Evolutionary conservation across 2,888 invertebrate species (phyloP).

Genomic region (Drosophila infuscata): DNA sequence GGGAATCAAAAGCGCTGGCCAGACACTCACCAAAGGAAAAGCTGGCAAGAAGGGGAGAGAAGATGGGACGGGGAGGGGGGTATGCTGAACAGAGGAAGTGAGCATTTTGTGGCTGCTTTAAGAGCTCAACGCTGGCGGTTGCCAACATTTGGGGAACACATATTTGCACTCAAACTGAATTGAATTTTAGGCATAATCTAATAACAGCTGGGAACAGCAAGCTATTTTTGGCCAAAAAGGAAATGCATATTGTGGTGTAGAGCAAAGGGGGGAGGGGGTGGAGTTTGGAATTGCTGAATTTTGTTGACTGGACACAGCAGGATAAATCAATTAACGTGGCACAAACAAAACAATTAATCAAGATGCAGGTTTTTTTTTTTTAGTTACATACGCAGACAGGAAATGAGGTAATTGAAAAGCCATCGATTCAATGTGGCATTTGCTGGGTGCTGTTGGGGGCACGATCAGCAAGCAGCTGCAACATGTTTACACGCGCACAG

Average conservation of each 20-base stretch:
- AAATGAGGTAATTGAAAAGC: conserved; percentile 74
- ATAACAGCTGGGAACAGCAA: conserved; percentile 57
- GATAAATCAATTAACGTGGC: conserved; percentile 75
- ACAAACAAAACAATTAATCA: conserved; percentile 77
- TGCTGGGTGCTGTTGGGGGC: background rate
- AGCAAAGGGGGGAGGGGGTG: background rate
- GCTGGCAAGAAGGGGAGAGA: background rate
- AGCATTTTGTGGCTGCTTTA: conserved; percentile 43
- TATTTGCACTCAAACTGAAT: conserved; percentile 79
- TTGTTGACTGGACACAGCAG: conserved; percentile 49
- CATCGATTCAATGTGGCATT: conserved; percentile 52
- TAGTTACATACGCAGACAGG: conserved; percentile 47
- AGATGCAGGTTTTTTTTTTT: conserved; percentile 58
- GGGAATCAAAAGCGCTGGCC: conserved; percentile 51
- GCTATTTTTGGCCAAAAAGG: conserved; percentile 35
- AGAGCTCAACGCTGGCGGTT: conserved; percentile 22
- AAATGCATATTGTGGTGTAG: conserved; percentile 38
- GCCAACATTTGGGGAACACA: conserved; percentile 63
- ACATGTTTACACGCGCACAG: conserved; percentile 63
- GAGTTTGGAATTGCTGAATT: conserved; percentile 36
- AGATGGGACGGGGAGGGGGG: background rate
- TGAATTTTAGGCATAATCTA: conserved; percentile 71
- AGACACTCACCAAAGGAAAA: conserved; percentile 9
- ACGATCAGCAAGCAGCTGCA: conserved; percentile 27
- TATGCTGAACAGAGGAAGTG: background rate